A percentile compares a stretch with the other conserved stretches of the same genome.
Evolutionary conservation across 2,888 invertebrate genomes (phyloP).

Genomic region (Danaus chrysippus): DNA sequence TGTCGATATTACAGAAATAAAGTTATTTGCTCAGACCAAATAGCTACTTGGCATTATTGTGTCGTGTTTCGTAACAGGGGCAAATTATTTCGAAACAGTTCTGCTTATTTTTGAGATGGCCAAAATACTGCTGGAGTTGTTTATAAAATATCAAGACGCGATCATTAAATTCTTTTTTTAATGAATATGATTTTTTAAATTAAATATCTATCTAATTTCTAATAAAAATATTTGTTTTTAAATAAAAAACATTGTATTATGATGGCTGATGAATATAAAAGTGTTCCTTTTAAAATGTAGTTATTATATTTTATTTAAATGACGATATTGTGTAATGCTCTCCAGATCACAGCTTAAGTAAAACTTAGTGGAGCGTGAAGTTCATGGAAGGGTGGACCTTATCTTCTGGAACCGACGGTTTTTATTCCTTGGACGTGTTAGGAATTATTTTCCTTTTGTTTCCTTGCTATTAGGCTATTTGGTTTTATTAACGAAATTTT

Average conservation of each 20-base stretch:
- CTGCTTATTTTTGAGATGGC: constrained; percentile 6
- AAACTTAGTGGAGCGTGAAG: constrained; percentile 35
- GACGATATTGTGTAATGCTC: constrained; percentile 17
- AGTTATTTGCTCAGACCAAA: background rate
- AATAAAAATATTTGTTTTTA: too few species aligned
- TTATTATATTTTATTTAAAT: constrained; percentile 7
- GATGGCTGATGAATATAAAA: too few species aligned
- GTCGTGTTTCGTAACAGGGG: constrained; percentile 9
- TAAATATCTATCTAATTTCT: too few species aligned
- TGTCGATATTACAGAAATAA: background rate
- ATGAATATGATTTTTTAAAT: too few species aligned
- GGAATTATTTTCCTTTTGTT: constrained; percentile 37
- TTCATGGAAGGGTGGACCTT: constrained; percentile 31
- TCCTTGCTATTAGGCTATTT: constrained; percentile 36
- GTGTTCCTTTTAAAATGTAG: background rate
- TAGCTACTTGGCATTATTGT: background rate
- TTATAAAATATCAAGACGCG: constrained; percentile 7
- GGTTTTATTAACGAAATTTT: constrained; percentile 25
- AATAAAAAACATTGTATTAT: too few species aligned
- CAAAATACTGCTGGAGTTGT: background rate
- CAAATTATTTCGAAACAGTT: constrained; percentile 20
- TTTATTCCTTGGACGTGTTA: constrained; percentile 39
- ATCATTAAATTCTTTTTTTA: background rate
- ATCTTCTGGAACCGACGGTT: constrained; percentile 33
- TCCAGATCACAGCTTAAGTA: constrained; percentile 24